Evolutionary conservation across 2,888 invertebrate genomes (phyloP).

Genomic region (Odontothrips loti): DNA sequence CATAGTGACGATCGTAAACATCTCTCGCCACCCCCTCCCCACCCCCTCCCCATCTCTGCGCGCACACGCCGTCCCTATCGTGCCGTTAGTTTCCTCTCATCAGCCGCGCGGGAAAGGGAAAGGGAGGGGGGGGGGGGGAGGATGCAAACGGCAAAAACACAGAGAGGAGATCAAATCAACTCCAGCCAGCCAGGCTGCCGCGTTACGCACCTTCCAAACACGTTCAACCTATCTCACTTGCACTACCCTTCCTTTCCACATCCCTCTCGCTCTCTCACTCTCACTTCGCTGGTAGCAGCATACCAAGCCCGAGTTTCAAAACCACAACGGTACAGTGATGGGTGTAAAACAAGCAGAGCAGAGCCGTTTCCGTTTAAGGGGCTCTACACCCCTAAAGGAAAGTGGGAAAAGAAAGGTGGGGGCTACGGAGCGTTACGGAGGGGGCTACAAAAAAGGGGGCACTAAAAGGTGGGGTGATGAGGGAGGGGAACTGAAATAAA

Average conservation of each 20-base stretch:
- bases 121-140: background rate
- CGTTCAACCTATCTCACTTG: too few relatives aligned
- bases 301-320: too few relatives aligned
- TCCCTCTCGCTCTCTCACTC: too few relatives aligned
- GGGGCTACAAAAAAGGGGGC: too few relatives aligned
- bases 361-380: too few relatives aligned
- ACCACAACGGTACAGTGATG: too few relatives aligned
- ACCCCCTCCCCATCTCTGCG: background rate
- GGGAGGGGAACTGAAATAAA: too few relatives aligned
- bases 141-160: constrained; percentile 21
- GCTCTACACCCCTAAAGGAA: background rate
- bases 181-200: background rate
- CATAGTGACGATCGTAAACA: constrained; percentile 17
- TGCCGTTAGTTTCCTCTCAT: constrained; percentile 17
- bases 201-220: background rate
- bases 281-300: too few relatives aligned
- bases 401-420: background rate
- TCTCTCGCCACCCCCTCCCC: background rate
- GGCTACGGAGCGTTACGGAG: background rate
- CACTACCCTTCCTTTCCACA: too few relatives aligned
- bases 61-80: background rate
- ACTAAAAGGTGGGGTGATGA: too few relatives aligned
- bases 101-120: background rate
- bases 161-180: constrained; percentile 6
- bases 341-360: too few relatives aligned